Evolutionary conservation across 1,140 invertebrate genomes (phyloP).

Genomic region (Aphelinus atriplicis): DNA sequence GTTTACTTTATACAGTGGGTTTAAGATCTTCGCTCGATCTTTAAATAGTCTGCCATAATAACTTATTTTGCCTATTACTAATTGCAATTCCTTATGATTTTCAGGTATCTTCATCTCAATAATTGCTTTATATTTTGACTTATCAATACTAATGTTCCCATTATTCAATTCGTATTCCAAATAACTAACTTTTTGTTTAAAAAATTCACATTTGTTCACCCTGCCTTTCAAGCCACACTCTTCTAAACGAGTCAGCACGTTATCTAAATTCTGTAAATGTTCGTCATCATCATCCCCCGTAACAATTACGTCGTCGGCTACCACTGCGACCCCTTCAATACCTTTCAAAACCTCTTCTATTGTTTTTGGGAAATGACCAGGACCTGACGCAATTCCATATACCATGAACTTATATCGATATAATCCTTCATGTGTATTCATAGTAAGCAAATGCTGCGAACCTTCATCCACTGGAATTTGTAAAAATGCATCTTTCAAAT

Average conservation of each 20-base stretch:
- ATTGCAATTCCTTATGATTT: too few species aligned
- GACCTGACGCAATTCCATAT: background rate
- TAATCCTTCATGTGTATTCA: background rate
- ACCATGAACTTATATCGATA: background rate
- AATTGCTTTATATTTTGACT: too few species aligned
- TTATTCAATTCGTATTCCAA: too few species aligned
- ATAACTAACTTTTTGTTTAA: too few species aligned
- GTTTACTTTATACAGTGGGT: too few species aligned
- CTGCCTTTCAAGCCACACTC: too few species aligned
- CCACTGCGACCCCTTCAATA: slow-evolving; percentile 8
- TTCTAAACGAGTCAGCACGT: background rate
- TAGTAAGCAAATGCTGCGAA: background rate
- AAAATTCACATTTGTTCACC: too few species aligned
- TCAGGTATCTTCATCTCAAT: too few species aligned
- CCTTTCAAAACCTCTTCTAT: slow-evolving; percentile 16
- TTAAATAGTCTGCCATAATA: too few species aligned
- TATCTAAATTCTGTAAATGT: background rate
- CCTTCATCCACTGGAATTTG: background rate
- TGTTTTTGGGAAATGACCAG: slow-evolving; percentile 4
- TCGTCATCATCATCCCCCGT: slow-evolving; percentile 5
- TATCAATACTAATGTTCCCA: too few species aligned
- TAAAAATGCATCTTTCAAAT: background rate
- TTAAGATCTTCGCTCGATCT: too few species aligned
- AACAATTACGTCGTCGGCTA: slow-evolving; percentile 11
- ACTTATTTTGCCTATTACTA: too few species aligned